Evolutionary conservation across 2,113 vertebrate genomes (phyloP).

Genomic region (Oxyura jamaicensis): DNA sequence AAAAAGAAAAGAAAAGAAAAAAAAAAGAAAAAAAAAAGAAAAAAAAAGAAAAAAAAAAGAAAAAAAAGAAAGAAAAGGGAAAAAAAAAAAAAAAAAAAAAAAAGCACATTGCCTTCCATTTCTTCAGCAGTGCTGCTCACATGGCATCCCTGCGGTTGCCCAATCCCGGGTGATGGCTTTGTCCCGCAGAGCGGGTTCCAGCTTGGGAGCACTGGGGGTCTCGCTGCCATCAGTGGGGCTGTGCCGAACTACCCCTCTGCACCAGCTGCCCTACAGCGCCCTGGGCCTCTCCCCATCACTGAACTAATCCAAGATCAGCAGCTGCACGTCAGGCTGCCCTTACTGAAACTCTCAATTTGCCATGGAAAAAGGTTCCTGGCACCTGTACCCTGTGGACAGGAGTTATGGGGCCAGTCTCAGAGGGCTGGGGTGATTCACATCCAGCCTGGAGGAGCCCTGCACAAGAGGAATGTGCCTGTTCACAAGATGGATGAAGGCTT

Average conservation of each 20-base stretch:
- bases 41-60: too few relatives aligned
- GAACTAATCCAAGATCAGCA: background rate
- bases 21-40: too few relatives aligned
- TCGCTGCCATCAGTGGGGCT: background rate
- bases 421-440: background rate
- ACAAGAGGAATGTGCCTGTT: constrained; percentile 58
- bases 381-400: background rate
- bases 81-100: background rate
- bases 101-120: background rate
- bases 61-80: too few relatives aligned
- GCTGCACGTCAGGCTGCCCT: background rate
- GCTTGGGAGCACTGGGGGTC: background rate
- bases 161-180: background rate
- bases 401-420: background rate
- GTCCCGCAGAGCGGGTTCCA: fast-evolving
- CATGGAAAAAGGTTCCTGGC: background rate
- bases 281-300: too few relatives aligned
- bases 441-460: background rate
- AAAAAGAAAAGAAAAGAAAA: too few relatives aligned
- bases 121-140: background rate
- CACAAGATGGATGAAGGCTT: constrained; percentile 27
- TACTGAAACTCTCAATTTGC: background rate
- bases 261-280: background rate
- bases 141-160: background rate
- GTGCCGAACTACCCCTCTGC: background rate